Evolutionary conservation across 2,113 vertebrate species (phyloP).

Genomic region (Sorex araneus): DNA sequence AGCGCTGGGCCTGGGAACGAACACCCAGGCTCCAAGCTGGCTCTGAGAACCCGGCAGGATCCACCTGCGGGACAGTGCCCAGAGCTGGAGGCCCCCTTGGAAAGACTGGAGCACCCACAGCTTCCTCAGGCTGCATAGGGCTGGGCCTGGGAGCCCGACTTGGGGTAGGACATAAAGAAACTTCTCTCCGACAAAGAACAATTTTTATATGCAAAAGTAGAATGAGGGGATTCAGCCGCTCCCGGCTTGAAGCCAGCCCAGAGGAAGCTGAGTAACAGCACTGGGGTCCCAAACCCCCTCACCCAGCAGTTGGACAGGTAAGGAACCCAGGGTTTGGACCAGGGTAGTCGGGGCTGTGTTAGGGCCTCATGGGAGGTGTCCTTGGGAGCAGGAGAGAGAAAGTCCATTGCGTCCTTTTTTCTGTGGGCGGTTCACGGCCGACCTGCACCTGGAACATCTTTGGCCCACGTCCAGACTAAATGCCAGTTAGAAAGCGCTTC

Average conservation of each 20-base stretch:
- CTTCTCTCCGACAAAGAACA: slow-evolving; percentile 32
- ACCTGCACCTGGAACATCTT: slow-evolving; percentile 90
- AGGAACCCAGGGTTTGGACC: not conserved
- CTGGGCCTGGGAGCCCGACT: not conserved
- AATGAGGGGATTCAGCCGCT: not conserved
- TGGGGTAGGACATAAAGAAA: slow-evolving; percentile 45
- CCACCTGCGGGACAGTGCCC: not conserved
- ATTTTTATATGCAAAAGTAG: not conserved
- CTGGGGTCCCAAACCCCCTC: too few relatives aligned
- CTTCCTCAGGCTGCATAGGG: slow-evolving; percentile 39
- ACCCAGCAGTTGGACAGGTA: slow-evolving; percentile 16
- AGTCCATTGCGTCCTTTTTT: slow-evolving; percentile 82
- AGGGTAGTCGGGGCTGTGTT: too few relatives aligned
- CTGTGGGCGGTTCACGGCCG: slow-evolving; percentile 89
- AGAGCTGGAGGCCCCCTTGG: not conserved
- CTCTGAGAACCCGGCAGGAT: not conserved
- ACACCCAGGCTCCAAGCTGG: not conserved
- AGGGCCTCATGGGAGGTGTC: slow-evolving; percentile 17
- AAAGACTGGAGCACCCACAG: slow-evolving; percentile 43
- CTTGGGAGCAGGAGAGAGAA: slow-evolving; percentile 65
- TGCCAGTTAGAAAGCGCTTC: slow-evolving; percentile 92
- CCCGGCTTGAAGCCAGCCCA: not conserved
- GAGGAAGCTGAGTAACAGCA: not conserved
- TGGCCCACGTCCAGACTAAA: slow-evolving; percentile 93
- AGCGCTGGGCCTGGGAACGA: accelerated